Base-by-base conservation (phyloP, 2,888 invertebrate genomes). In the Pachycephus smyrnensis region DNA sequence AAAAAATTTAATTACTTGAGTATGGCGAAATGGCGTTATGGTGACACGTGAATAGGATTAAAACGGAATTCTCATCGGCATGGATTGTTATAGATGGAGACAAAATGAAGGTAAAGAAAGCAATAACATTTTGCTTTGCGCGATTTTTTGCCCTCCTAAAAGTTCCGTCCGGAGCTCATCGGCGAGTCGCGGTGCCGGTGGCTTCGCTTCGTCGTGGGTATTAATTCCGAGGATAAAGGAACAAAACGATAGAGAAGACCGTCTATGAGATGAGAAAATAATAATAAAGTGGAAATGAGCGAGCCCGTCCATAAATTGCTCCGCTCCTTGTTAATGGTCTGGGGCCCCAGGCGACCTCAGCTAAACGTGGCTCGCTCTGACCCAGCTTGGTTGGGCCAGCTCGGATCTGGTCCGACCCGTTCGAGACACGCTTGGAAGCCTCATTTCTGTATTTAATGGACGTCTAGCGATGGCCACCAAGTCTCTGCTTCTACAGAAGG, bases 201-300 rank as follows among this genome's bases (percentile, higher is more conserved):
- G 86, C 85, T 82, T 80, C 84, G 83, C 84, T 87, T 84, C 85
- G 82, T 82, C 84, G 84, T 85, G 84, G 84, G 86, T 88, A 88
- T 88, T 88, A 88, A 88, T 88, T 88, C 85, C 86, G 73, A 36
- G n/a, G 36, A 33, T 35, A 73, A 36, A 82, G 82, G 83, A 86
- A 86, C 86, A 87, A 89, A 89, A 88, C 86, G 87, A 90, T 84
- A 84, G 84, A 84, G 86, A 88, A 86, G 85, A 88, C 87, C 87
- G 88, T 90, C 90, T 90, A 89, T 89, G 90, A 90, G 90, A 90
- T 90, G 90, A 90, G 90, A 90, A 90, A 90, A 90, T 90, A 90
- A 91, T 90, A 91, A 91, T 90, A 89, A 90, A 90, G 90, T 90
- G 90, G 89, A 90, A 90, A 90, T 90, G 90, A 90, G 90, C 88